phyloP scores from a whole-genome alignment of 1,140 invertebrate species.

The Hyphantria cunea region DNA sequence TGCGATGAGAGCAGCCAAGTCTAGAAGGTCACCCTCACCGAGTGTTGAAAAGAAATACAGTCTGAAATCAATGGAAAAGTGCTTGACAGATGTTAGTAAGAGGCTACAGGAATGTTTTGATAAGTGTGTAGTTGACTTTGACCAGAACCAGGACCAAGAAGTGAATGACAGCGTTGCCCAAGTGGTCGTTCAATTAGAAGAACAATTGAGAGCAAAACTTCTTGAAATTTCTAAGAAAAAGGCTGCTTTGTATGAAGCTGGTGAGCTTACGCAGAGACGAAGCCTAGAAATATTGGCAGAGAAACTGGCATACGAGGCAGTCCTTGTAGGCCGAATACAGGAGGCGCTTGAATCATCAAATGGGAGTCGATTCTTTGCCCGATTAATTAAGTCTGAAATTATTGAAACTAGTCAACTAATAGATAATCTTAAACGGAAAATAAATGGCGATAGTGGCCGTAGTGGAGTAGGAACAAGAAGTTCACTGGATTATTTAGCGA shows the following conservation, averaged over 20 bases:
- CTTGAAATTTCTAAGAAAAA: slow-evolving; percentile 85
- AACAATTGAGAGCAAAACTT: slow-evolving; percentile 85
- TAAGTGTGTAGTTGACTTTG: slow-evolving; percentile 78
- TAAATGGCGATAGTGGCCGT: slow-evolving; percentile 82
- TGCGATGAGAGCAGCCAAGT: slow-evolving; percentile 80
- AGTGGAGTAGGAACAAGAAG: slow-evolving; percentile 79
- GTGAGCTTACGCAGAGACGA: slow-evolving; percentile 85
- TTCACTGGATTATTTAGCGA: slow-evolving; percentile 85
- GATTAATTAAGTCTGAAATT: slow-evolving; percentile 84
- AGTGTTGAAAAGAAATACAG: slow-evolving; percentile 83
- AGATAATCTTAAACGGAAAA: slow-evolving; percentile 85
- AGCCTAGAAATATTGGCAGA: slow-evolving; percentile 88
- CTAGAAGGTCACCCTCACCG: slow-evolving; percentile 82
- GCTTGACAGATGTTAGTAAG: slow-evolving; percentile 82
- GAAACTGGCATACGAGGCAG: slow-evolving; percentile 89
- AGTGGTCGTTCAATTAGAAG: slow-evolving; percentile 85
- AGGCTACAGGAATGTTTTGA: slow-evolving; percentile 82
- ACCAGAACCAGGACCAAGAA: slow-evolving; percentile 69
- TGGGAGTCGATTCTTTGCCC: slow-evolving; percentile 81
- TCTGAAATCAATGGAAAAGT: slow-evolving; percentile 83
- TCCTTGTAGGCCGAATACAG: slow-evolving; percentile 84
- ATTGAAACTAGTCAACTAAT: slow-evolving; percentile 89
- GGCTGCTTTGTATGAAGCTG: slow-evolving; percentile 82
- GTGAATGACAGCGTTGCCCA: slow-evolving; percentile 83
- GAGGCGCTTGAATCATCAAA: slow-evolving; percentile 81